phyloP scores from a whole-genome alignment of 1,140 invertebrate genomes.

The Maniola jurtina region DNA sequence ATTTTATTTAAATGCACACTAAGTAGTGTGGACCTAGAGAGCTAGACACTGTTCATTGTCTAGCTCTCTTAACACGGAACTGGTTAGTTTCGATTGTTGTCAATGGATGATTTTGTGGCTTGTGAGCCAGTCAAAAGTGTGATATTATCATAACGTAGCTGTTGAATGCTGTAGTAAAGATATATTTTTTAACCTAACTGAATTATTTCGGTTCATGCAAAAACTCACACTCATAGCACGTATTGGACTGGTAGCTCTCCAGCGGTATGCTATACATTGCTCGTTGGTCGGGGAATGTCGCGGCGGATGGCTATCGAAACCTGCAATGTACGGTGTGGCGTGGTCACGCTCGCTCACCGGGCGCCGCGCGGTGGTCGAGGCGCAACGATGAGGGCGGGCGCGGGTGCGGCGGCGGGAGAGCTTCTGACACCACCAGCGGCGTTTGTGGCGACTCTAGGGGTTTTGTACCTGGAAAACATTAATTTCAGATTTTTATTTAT shows the following conservation, averaged over 20 bases:
- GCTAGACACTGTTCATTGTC: too few species aligned
- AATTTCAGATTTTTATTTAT: too few species aligned
- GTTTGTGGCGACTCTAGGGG: slow-evolving; percentile 91
- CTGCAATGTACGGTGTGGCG: slow-evolving; percentile 59
- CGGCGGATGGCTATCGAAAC: slow-evolving; percentile 47
- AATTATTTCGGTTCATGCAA: neutral
- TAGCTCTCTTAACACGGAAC: too few species aligned
- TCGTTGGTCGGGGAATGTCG: slow-evolving; percentile 53
- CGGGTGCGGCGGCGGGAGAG: slow-evolving; percentile 71
- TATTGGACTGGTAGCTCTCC: slow-evolving; percentile 20
- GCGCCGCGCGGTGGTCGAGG: slow-evolving; percentile 79
- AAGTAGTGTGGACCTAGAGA: too few species aligned
- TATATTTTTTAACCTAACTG: too few species aligned
- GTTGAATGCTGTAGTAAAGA: too few species aligned
- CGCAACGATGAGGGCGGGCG: slow-evolving; percentile 79
- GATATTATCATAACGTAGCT: too few species aligned
- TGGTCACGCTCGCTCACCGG: slow-evolving; percentile 82
- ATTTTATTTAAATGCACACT: too few species aligned
- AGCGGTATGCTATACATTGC: slow-evolving; percentile 25
- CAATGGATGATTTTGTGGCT: too few species aligned
- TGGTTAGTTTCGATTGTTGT: too few species aligned
- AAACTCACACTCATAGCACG: neutral
- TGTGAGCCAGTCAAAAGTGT: too few species aligned
- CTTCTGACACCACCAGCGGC: slow-evolving; percentile 81
- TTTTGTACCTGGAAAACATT: slow-evolving; percentile 80